These are phyloP conservation scores for Hydractinia echinata DNA, from an alignment of 30 jellyfish, hydroid and myxozoan species.

Conservation along the genomic window DNA sequence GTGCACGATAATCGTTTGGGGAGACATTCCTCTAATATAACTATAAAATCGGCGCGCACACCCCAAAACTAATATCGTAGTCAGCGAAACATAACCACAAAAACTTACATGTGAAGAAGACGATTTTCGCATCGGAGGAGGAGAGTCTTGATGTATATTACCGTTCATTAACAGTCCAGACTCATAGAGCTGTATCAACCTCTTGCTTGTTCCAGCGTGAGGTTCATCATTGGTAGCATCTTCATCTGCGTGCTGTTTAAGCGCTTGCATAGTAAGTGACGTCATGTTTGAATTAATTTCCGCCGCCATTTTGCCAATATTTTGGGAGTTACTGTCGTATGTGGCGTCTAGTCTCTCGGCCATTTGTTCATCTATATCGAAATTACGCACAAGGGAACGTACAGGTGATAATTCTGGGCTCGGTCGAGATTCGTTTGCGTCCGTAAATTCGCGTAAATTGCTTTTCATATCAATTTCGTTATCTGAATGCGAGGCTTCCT, in stretches of 20 bases:
- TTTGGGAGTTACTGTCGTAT: not conserved
- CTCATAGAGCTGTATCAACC: slow-evolving; percentile 17
- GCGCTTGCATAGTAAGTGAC: not conserved
- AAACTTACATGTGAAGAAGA: no score
- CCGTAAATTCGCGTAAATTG: not conserved
- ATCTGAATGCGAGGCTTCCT: slow-evolving; percentile 12
- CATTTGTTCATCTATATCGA: not conserved
- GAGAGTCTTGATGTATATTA: not conserved
- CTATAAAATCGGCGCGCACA: not conserved
- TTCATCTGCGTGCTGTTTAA: not conserved
- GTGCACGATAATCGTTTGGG: no score
- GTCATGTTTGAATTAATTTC: slow-evolving; percentile 11
- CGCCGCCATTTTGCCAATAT: slow-evolving; percentile 10
- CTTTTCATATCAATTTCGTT: not conserved
- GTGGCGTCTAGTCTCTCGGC: not conserved
- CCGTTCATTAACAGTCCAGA: not conserved
- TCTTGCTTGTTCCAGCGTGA: not conserved
- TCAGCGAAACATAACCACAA: not conserved
- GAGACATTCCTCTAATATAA: no score
- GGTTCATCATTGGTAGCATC: not conserved
- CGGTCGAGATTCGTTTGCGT: not conserved
- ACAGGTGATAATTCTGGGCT: not conserved
- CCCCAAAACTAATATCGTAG: not conserved
- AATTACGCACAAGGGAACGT: slow-evolving; percentile 4
- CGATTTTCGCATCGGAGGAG: not conserved